Evolutionary conservation across 2,797 vertebrate species (phyloP), one percentile per base, ranked within the genome.

Genomic region (Onychomys torridus): DNA sequence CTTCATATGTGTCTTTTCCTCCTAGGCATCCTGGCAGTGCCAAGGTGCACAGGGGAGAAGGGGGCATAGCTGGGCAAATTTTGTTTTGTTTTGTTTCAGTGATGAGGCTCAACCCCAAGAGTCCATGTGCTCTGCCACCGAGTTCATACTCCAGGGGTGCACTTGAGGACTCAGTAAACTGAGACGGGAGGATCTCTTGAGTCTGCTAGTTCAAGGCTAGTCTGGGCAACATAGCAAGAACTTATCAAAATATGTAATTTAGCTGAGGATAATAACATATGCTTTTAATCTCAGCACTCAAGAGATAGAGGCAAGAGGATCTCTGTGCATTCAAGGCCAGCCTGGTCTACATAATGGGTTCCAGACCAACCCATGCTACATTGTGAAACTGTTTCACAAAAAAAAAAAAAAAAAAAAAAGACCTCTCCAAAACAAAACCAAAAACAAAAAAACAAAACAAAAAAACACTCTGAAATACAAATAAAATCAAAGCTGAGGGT

Each of bases 21-120:
- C n/a, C 0, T 2, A 3, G 32, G 34, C n/a, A 9, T 23, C 34
- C 5, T 0, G 25, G 21, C 90, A 37, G 34, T n/a, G 27, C 43
- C 37, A 1, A 11, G 29, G 40, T 4, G 1, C 14, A 1, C 11
- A 0, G 11, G 43, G 27, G 34, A 27, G 29, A 46, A 29, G 34
- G 3, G 69, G 13, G 37, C 34, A 5, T 4, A 3, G 29, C 71
- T 17, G 5, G 71, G 1, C 25, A 65, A 14, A 23, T 43, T 77
- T 84, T 37, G 43, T 63, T 91, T 14, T 14, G 5, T 49, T 67
- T 40, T 61, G 23, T 91, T 49, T 32, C 21, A 13, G 9, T 49
- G 55, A 79, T 59, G 65, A 29, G n/a, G n/a, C 14, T 69, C 6
- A 6, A 91, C 59, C 12, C 29, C 21, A 92, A 59, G 16, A 14